phyloP scores from a whole-genome alignment of 2,113 vertebrate species.

The Phainopepla nitens region DNA sequence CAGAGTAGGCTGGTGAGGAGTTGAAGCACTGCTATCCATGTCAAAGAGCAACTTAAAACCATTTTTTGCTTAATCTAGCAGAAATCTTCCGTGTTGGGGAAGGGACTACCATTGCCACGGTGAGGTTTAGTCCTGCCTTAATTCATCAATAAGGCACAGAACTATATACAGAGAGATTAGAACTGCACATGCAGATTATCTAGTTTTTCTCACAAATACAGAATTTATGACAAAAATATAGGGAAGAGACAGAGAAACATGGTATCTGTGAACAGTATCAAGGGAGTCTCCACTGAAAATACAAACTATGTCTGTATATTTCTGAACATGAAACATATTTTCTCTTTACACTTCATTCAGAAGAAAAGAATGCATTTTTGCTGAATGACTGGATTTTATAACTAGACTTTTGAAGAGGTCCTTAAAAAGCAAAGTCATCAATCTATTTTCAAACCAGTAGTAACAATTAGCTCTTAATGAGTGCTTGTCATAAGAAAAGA shows the following conservation, averaged over 20 bases:
- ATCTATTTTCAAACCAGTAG: background rate
- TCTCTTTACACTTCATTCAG: background rate
- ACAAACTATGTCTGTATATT: background rate
- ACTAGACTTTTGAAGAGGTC: background rate
- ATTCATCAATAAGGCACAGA: background rate
- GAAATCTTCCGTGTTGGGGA: accelerated
- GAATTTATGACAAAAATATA: background rate
- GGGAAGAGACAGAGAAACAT: background rate
- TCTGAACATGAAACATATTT: background rate
- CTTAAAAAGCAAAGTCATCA: background rate
- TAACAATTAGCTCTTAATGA: background rate
- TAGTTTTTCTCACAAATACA: background rate
- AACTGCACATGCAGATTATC: background rate
- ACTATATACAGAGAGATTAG: background rate
- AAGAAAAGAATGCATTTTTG: background rate
- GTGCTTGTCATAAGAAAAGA: background rate
- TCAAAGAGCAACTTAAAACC: background rate
- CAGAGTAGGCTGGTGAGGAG: background rate
- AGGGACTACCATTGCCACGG: background rate
- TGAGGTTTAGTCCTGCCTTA: background rate
- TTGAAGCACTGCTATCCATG: background rate
- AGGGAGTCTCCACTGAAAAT: background rate
- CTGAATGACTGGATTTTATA: background rate
- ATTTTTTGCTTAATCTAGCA: background rate
- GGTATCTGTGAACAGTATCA: background rate